phyloP scores from a whole-genome alignment of 1,140 invertebrate genomes.

The Pogonomyrmex barbatus region DNA sequence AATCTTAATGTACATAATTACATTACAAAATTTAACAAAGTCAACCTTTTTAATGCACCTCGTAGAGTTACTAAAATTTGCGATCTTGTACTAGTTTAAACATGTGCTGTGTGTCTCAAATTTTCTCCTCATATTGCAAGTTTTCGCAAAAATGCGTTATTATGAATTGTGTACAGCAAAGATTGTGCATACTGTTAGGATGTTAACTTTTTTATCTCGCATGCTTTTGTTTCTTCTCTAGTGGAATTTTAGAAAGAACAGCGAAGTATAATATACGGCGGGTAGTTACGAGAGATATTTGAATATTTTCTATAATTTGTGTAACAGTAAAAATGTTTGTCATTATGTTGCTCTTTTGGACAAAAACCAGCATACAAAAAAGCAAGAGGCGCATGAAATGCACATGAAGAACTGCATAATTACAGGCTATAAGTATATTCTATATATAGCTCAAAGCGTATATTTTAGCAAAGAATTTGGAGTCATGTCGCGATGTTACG shows the following conservation, averaged over 20 bases:
- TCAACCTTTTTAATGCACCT: neutral
- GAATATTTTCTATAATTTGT: neutral
- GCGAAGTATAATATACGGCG: neutral
- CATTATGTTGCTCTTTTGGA: neutral
- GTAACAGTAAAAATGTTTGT: neutral
- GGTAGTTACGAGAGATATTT: constrained; percentile 7
- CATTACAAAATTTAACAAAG: neutral
- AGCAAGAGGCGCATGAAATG: neutral
- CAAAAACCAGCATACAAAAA: neutral
- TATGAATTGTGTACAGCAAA: neutral
- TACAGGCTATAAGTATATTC: constrained; percentile 11
- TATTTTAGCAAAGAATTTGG: constrained; percentile 20
- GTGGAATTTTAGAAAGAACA: neutral
- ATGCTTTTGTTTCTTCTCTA: too few species aligned
- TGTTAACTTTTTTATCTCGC: constrained; percentile 16
- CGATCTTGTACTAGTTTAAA: neutral
- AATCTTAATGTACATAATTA: neutral
- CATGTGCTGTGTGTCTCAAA: neutral
- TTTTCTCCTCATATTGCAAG: neutral
- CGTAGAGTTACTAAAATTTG: neutral
- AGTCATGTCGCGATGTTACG: neutral
- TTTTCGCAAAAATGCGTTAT: neutral
- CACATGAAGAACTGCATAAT: neutral
- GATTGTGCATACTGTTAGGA: constrained; percentile 5
- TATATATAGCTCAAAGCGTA: neutral